Base-by-base conservation (phyloP, 2,888 invertebrate genomes). In the Sussaba pulchella region DNA sequence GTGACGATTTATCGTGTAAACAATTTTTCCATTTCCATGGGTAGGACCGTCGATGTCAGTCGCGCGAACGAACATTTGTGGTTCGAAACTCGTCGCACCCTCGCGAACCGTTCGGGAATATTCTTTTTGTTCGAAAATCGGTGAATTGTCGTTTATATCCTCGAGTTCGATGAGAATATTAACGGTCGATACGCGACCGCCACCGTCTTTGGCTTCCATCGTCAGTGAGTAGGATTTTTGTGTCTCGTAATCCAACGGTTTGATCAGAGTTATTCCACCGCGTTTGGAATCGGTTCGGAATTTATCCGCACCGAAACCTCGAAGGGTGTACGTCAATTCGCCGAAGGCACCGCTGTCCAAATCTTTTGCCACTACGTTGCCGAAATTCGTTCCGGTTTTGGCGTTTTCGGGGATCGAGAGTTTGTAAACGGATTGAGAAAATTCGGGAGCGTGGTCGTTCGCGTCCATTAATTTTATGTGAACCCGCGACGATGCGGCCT, bases 211-310 rank as follows among this genome's bases (percentile, higher is more conserved):
- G 0, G 97, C 98, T 82, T 96, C 96, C 69, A 97, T 93, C 0
- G 96, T 96, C 74, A 98, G 91, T 76, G 96, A 96, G 84, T 96
- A 98, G 76, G 95, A 95, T 85, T 95, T 96, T 85, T 97, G 96
- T 10, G 94, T 94, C 89, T 98, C 98, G 88, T 96, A 96, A 89
- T 98, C 97, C 57, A 98, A 91, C 5, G 92, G 87, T 81, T 94
- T 94, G 0, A 93, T 93, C 0, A 97, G 94, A 78, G 93, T 95
- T 8, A 97, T 90, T 5, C 95, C 95, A 0, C 97, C 97, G 9
- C 93, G 94, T 47, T 91, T 92, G 0, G 93, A 92, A 87, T 97
- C 94, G 0, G 96, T 96, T 41, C 93, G 93, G 88, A 97, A 97
- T 87, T 95, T 94, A 83, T 96, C 96, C 0, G 96, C 95, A 0